These are phyloP conservation scores for Dermatemys mawii DNA, from an alignment of 2,113 vertebrate genomes.

Conservation along the genomic window DNA sequence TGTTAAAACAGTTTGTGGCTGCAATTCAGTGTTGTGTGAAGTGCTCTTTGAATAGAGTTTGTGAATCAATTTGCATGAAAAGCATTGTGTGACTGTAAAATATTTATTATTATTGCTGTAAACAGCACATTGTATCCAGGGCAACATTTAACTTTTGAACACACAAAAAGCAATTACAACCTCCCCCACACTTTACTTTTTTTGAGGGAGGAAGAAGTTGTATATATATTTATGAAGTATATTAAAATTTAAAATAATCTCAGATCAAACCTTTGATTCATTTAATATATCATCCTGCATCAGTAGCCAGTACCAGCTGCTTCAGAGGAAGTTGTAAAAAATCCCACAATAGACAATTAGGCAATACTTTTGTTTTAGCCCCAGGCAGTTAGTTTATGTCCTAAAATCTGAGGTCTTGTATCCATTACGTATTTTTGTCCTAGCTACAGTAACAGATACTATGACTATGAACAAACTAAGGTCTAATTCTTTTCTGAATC, in stretches of 20 bases:
- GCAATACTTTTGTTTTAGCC: neutral
- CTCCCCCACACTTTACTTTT: neutral
- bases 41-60: neutral
- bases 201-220: neutral
- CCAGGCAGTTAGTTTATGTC: neutral
- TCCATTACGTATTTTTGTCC: neutral
- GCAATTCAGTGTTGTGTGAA: neutral
- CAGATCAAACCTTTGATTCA: neutral
- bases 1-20: neutral
- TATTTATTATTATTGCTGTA: slow-evolving; percentile 46
- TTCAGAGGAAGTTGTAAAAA: neutral
- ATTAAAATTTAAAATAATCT: neutral
- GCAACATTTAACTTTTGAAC: slow-evolving; percentile 8
- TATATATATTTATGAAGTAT: neutral
- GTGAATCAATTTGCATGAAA: slow-evolving; percentile 23
- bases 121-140: slow-evolving; percentile 14
- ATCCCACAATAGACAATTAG: neutral
- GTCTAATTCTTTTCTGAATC: neutral
- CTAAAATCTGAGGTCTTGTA: neutral
- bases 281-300: neutral
- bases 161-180: neutral
- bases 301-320: neutral
- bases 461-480: neutral
- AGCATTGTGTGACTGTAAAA: slow-evolving; percentile 31
- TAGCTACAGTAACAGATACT: neutral